Conservation (phyloP, 2,113 vertebrate genomes). For the Girardinichthys multiradiatus region DNA sequence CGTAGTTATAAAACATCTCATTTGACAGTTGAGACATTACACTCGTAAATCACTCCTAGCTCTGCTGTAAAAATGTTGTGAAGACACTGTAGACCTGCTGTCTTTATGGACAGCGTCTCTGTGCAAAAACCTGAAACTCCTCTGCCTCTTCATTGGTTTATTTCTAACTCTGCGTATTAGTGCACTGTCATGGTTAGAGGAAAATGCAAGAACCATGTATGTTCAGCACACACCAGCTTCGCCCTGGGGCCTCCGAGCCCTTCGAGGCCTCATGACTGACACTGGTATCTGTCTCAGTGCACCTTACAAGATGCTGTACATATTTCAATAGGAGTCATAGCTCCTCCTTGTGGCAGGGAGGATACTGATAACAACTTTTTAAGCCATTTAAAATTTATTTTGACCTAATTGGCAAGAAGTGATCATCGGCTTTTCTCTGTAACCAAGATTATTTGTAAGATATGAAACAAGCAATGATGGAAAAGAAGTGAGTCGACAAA, state of each 20-base stretch:
- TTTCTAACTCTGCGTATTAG: constrained; percentile 23
- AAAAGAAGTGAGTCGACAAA: constrained; percentile 2
- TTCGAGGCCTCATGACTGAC: constrained; percentile 44
- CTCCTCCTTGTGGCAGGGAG: constrained; percentile 74
- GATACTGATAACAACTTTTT: constrained; percentile 20
- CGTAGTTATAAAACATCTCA: neutral
- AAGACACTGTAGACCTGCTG: no score
- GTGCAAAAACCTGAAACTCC: constrained; percentile 16
- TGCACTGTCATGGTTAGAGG: constrained; percentile 18
- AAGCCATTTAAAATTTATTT: neutral
- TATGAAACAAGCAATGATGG: neutral
- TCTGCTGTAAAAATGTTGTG: neutral
- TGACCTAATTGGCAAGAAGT: neutral
- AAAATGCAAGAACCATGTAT: constrained; percentile 19
- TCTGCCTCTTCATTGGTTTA: constrained; percentile 4
- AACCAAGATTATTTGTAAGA: neutral
- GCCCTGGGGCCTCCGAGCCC: constrained; percentile 31
- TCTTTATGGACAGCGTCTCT: neutral
- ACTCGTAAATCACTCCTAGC: constrained; percentile 28
- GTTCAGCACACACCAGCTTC: constrained; percentile 47
- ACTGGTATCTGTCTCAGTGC: constrained; percentile 57
- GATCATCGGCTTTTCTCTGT: neutral
- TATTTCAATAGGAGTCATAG: constrained; percentile 47
- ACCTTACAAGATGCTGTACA: constrained; percentile 12
- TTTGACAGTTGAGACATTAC: constrained; percentile 24